These are phyloP conservation scores for Parnassius smintheus DNA, from an alignment of 2,888 invertebrate species.

Conservation along the genomic window DNA sequence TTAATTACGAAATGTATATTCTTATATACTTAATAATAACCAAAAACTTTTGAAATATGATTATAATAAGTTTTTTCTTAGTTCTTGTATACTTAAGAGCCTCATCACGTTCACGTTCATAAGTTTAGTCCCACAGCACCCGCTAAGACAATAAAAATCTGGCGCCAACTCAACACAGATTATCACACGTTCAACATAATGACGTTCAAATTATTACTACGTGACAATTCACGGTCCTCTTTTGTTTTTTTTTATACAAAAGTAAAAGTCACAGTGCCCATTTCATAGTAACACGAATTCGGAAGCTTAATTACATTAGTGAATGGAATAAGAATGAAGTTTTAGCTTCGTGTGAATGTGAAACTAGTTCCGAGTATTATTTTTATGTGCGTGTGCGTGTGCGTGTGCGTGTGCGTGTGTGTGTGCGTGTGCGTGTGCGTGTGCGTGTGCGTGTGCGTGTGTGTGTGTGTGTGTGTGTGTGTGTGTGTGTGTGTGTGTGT, in stretches of 20 bases:
- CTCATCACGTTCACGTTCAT: constrained; percentile 34
- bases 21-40: too few relatives aligned
- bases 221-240: constrained; percentile 53
- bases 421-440: too few relatives aligned
- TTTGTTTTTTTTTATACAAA: constrained; percentile 51
- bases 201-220: constrained; percentile 71
- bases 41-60: too few relatives aligned
- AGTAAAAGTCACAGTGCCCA: constrained; percentile 63
- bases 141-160: constrained; percentile 63
- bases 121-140: constrained; percentile 37
- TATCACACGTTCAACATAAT: constrained; percentile 72
- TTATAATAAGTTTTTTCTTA: constrained; percentile 5
- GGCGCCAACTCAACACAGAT: constrained; percentile 72
- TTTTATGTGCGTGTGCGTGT: too few relatives aligned
- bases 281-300: constrained; percentile 58
- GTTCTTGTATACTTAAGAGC: constrained; percentile 25
- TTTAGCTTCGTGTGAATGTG: constrained; percentile 45
- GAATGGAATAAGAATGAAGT: constrained; percentile 52
- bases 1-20: too few relatives aligned
- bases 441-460: too few relatives aligned
- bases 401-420: too few relatives aligned
- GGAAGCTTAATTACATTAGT: constrained; percentile 56
- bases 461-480: too few relatives aligned
- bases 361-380: constrained; percentile 45
- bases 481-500: too few relatives aligned